Evolutionary conservation across 2,797 vertebrate genomes (phyloP).

Genomic region (Vipera latastei): DNA sequence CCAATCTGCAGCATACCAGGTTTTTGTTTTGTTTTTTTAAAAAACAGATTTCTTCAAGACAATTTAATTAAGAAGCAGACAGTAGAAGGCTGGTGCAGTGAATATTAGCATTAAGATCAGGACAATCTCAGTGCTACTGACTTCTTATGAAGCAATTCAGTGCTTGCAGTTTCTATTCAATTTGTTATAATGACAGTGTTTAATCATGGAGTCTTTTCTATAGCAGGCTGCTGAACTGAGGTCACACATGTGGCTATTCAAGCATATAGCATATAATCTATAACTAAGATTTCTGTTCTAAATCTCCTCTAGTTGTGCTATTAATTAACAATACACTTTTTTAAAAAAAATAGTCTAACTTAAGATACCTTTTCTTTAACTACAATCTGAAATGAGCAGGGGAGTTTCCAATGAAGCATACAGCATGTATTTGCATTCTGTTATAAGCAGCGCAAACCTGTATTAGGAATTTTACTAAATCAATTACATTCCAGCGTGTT

Average conservation of each 20-base stretch:
- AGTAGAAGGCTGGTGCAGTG: slow-evolving; percentile 56
- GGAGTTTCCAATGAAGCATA: slow-evolving; percentile 61
- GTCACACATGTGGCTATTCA: slow-evolving; percentile 75
- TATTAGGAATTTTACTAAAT: slow-evolving; percentile 50
- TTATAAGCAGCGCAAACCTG: slow-evolving; percentile 26
- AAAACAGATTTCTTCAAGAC: slow-evolving; percentile 61
- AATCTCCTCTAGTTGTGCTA: slow-evolving; percentile 67
- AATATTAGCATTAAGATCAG: slow-evolving; percentile 70
- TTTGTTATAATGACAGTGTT: slow-evolving; percentile 81
- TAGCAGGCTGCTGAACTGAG: slow-evolving; percentile 71
- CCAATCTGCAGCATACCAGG: slow-evolving; percentile 47
- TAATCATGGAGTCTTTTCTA: slow-evolving; percentile 71
- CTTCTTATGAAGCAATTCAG: slow-evolving; percentile 75
- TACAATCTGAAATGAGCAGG: slow-evolving; percentile 50
- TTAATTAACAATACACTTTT: slow-evolving; percentile 75
- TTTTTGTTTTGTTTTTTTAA: slow-evolving; percentile 36
- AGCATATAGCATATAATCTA: slow-evolving; percentile 76
- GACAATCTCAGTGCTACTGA: slow-evolving; percentile 66
- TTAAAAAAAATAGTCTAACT: slow-evolving; percentile 50
- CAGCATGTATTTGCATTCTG: slow-evolving; percentile 43
- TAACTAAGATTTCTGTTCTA: slow-evolving; percentile 68
- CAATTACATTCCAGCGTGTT: slow-evolving; percentile 51
- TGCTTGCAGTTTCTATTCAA: slow-evolving; percentile 74
- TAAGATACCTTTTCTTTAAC: slow-evolving; percentile 58
- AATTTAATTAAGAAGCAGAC: slow-evolving; percentile 76